Evolutionary conservation across 2,113 vertebrate species (phyloP), one percentile per base, ranked within the genome.

Genomic region (Sporophila hypoxantha): DNA sequence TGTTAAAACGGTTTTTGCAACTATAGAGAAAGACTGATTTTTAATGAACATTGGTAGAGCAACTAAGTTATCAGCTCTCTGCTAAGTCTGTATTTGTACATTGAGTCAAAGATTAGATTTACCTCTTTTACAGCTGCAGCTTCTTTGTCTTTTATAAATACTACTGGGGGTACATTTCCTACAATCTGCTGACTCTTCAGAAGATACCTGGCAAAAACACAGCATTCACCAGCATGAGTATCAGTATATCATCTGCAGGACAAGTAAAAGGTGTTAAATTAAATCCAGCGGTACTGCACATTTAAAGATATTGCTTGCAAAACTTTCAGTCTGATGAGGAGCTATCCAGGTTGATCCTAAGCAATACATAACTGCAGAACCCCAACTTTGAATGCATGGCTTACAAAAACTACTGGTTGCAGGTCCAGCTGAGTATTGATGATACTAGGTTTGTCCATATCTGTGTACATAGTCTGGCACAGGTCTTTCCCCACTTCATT

Each of bases 91-190:
- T 37, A 64, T 29, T 47, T 50, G 36, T n/a, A 73, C 10, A 46
- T 8, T 22, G 17, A 83, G 46, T 60, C 66, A 78, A 61, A 59
- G 26, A 92, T 32, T 39, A 59, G 15, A 80, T n/a, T 55, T 94
- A 98, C 98, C 98, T 98, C 96, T 36, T 93, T 96, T 19, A 97
- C 44, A 47, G 95, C 95, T 57, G 96, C 95, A 55, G 93, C 90
- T 91, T 90, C 94, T 94, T 95, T 97, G 93, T 98, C 98, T 92
- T 95, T 97, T 76, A 98, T 26, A 79, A 98, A 98, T 49, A 98
- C 81, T 65, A 98, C 47, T 1, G 97, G 96, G 6, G 98, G 98
- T 36, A 97, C 66, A 10, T 95, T 97, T 71, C 97, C 95, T 66
- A 98, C 82, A 62, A 96, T 96, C 94, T 98, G 98, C 76, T 95